A percentile compares a stretch with the other conserved stretches of the same genome.
These are phyloP conservation scores for Phrynocephalus versicolor DNA, from an alignment of 2,113 vertebrate species.

Conservation along the genomic window DNA sequence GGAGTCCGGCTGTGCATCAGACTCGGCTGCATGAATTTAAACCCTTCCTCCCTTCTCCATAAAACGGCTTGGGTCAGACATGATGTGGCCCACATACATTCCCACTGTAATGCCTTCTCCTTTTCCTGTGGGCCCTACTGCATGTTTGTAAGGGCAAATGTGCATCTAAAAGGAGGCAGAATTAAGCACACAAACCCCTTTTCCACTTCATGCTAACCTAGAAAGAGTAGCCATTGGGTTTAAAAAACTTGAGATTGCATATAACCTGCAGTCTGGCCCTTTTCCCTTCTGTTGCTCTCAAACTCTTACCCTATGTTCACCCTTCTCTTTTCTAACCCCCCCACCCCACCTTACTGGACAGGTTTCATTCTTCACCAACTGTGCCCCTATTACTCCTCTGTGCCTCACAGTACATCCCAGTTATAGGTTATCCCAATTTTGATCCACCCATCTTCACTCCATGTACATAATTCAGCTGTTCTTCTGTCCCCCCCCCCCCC, in stretches of 20 bases:
- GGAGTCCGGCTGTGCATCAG: not conserved
- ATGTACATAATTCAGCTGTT: not conserved
- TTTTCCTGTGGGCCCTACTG: not conserved
- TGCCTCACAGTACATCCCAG: not conserved
- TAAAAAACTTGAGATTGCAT: not conserved
- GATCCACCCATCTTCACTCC: not conserved
- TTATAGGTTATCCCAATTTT: not conserved
- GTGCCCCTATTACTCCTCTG: conserved; percentile 1
- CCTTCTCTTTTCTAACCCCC: not conserved
- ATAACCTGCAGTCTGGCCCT: not conserved
- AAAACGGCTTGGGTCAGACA: not conserved
- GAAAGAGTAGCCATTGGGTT: not conserved
- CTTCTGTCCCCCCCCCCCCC: not conserved
- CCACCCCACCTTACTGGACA: not conserved
- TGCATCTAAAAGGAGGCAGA: not conserved
- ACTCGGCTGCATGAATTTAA: not conserved
- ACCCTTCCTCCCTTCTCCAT: not conserved
- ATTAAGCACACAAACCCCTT: conserved; percentile 8
- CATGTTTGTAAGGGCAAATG: not conserved
- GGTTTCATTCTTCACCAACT: not conserved
- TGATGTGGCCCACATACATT: not conserved
- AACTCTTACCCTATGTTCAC: not conserved
- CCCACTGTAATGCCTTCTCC: not conserved
- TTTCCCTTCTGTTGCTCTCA: not conserved
- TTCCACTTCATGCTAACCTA: not conserved